Conservation (phyloP, 2,113 vertebrate genomes). For the Perca flavescens region DNA sequence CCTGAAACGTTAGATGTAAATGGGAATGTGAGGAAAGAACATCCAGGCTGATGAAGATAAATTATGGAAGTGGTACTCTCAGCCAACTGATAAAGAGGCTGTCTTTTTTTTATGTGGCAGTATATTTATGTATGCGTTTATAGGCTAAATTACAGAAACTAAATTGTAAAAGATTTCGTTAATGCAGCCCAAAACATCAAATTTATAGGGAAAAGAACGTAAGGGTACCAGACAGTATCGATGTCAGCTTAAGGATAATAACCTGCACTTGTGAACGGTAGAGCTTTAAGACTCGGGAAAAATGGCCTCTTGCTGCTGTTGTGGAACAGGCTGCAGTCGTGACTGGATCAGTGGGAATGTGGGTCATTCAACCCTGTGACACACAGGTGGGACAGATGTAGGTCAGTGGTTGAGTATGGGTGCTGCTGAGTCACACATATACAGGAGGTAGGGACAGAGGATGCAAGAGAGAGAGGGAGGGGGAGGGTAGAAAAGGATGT, state of each 20-base stretch:
- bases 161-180: not conserved
- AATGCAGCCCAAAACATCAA: not conserved
- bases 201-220: not conserved
- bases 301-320: constrained; percentile 27
- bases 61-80: not conserved
- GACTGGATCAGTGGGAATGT: constrained; percentile 63
- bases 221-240: not conserved
- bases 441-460: constrained; percentile 9
- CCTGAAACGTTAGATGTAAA: constrained; percentile 22
- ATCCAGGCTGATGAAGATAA: not conserved
- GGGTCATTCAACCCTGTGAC: constrained; percentile 64
- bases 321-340: constrained; percentile 33
- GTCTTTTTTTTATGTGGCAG: not conserved
- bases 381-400: constrained; percentile 73
- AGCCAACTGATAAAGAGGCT: not conserved
- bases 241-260: not conserved
- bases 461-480: not conserved
- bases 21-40: constrained; percentile 2
- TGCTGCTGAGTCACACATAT: constrained; percentile 61
- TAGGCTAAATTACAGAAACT: not conserved
- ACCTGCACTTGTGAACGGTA: not conserved
- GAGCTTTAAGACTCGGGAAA: not conserved
- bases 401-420: constrained; percentile 60
- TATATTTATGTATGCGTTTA: not conserved
- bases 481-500: not conserved